phyloP scores from a whole-genome alignment of 2,113 vertebrate genomes.

The Todiramphus saurophagus region DNA sequence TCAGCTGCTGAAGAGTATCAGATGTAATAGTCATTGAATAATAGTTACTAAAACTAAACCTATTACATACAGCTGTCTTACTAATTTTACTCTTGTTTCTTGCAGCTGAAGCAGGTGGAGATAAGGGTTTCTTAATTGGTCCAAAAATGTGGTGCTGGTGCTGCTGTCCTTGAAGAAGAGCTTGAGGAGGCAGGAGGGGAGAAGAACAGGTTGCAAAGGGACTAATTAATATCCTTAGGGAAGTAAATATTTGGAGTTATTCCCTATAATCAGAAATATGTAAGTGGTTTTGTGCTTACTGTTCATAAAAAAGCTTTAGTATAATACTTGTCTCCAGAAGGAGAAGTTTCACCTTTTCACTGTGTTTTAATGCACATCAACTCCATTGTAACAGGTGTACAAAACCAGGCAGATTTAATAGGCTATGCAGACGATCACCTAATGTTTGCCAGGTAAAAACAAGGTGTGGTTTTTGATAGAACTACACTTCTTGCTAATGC shows the following conservation, averaged over 20 bases:
- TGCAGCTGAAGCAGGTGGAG: background rate
- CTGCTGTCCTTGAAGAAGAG: background rate
- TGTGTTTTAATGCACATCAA: background rate
- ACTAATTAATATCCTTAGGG: background rate
- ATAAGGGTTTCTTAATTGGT: background rate
- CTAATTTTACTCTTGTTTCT: background rate
- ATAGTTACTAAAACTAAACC: background rate
- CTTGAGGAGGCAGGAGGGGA: background rate
- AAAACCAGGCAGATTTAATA: background rate
- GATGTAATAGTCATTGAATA: background rate
- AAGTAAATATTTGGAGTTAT: background rate
- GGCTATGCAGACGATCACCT: background rate
- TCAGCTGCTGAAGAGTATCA: background rate
- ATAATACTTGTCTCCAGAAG: background rate
- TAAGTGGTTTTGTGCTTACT: background rate
- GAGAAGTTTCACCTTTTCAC: background rate
- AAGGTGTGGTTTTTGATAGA: background rate
- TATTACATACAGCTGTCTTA: background rate
- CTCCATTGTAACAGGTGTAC: background rate
- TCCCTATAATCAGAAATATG: background rate
- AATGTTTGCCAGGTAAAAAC: background rate
- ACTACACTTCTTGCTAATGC: background rate
- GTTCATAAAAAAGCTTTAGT: background rate
- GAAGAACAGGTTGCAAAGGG: background rate
- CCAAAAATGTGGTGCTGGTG: background rate